Conservation (phyloP, 2,888 invertebrate species). For the Drosophila quasianomalipes region DNA sequence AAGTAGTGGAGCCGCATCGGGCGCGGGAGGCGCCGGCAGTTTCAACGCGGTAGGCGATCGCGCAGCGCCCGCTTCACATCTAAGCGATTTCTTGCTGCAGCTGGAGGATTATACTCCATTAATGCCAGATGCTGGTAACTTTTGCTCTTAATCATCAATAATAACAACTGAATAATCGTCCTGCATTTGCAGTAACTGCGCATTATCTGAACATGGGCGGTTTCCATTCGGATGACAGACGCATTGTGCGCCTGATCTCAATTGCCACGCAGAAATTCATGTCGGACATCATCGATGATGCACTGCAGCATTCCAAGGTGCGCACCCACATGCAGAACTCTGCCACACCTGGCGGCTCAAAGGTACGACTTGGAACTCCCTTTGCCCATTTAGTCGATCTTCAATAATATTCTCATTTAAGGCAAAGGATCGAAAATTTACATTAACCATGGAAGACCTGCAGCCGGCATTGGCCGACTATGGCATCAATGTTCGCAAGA, state of each 20-base stretch:
- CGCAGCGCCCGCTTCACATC: constrained; percentile 56
- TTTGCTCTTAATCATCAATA: not conserved
- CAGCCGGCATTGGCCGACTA: constrained; percentile 97
- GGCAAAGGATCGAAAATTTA: constrained; percentile 91
- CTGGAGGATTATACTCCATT: constrained; percentile 96
- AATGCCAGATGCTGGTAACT: constrained; percentile 90
- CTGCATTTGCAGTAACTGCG: constrained; percentile 48
- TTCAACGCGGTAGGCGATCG: constrained; percentile 45
- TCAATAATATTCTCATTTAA: constrained; percentile 28
- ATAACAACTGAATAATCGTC: not conserved
- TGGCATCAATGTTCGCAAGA: constrained; percentile 96
- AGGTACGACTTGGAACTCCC: constrained; percentile 21
- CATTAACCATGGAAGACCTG: constrained; percentile 97
- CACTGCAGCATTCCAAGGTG: constrained; percentile 98
- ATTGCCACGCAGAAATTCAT: constrained; percentile 98
- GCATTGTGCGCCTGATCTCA: constrained; percentile 95
- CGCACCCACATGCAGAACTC: constrained; percentile 86
- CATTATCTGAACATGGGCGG: constrained; percentile 87
- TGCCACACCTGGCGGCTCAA: constrained; percentile 56
- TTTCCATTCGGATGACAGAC: constrained; percentile 97
- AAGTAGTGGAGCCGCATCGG: not conserved
- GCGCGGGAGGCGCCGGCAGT: not conserved
- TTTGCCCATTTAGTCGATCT: not conserved
- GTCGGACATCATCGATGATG: constrained; percentile 98
- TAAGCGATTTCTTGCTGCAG: constrained; percentile 67